These are phyloP conservation scores for Sciurus vulgaris DNA, from an alignment of 2,797 vertebrate genomes.

Conservation along the genomic window DNA sequence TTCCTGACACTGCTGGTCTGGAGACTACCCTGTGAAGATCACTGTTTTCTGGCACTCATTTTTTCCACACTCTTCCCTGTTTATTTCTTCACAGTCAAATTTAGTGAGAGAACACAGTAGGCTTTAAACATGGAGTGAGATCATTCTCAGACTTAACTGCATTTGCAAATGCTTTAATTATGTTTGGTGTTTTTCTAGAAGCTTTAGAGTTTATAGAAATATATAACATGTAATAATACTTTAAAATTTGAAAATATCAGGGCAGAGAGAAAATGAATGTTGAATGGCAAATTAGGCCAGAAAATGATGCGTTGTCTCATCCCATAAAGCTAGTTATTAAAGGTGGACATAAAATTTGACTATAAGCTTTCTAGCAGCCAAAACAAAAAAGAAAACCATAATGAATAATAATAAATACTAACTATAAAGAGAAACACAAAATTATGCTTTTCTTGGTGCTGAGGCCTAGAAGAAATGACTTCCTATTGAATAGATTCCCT, in stretches of 20 bases:
- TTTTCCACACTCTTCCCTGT: neutral
- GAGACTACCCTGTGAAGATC: neutral
- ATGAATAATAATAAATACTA: neutral
- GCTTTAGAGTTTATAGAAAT: constrained; percentile 21
- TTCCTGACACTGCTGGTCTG: neutral
- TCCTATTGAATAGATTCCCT: neutral
- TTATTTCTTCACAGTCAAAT: neutral
- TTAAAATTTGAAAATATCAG: constrained; percentile 7
- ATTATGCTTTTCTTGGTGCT: neutral
- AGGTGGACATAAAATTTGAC: neutral
- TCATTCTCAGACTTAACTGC: neutral
- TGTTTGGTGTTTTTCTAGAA: neutral
- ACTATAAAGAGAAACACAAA: neutral
- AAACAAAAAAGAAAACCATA: neutral
- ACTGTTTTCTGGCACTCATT: neutral
- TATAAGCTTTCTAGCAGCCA: neutral
- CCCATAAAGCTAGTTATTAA: neutral
- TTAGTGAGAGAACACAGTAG: neutral
- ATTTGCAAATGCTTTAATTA: neutral
- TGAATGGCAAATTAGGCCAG: neutral
- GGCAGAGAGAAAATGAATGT: neutral
- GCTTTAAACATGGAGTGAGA: neutral
- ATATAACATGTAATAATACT: neutral
- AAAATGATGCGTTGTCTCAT: neutral
- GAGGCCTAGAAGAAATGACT: neutral